Evolutionary conservation across 2,888 invertebrate genomes (phyloP), one percentile per base, ranked within the genome.

Genomic region (Yponomeuta malinellus): DNA sequence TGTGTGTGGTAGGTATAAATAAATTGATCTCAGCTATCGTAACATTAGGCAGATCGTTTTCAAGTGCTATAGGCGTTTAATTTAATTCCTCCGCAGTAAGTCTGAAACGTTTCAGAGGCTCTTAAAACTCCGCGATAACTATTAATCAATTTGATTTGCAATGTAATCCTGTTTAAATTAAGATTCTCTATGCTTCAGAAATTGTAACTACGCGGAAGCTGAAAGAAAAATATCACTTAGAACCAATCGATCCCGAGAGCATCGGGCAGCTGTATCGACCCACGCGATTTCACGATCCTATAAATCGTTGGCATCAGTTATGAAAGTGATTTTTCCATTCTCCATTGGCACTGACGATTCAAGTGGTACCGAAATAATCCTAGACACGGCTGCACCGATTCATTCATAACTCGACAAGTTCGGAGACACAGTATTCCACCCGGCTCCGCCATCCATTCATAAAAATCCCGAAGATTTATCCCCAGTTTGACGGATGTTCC

Each of bases 331-430:
- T 89, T 89, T 89, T 87, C 87, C 80, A 85, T 82, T 79, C 77
- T 79, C 78, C 81, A 89, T 88, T 86, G 87, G 86, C 88, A 85
- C 83, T 79, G 80, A 33, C 74, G 72, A 75, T 82, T 90, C 90
- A 88, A 90, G 91, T 87, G 88, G 83, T 81, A 86, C 86, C 81
- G 83, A 89, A 90, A 90, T 89, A 91, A 82, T 83, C 76, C 79
- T 83, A 89, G 86, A 87, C 87, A 83, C 81, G 85, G 85, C 85
- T 84, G 84, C 83, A 78, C 77, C 75, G 78, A 80, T 81, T 82
- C 91, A 89, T 89, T 89, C 89, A 88, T 85, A 83, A 82, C 78
- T 80, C 79, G 77, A 74, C 75, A 78, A 79, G 75, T 77, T 77
- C 72, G 74, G 74, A 75, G 75, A 75, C 78, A 64, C 33, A 29